Conservation (phyloP, 2,888 invertebrate genomes). For the Tetanocera ferruginea region DNA sequence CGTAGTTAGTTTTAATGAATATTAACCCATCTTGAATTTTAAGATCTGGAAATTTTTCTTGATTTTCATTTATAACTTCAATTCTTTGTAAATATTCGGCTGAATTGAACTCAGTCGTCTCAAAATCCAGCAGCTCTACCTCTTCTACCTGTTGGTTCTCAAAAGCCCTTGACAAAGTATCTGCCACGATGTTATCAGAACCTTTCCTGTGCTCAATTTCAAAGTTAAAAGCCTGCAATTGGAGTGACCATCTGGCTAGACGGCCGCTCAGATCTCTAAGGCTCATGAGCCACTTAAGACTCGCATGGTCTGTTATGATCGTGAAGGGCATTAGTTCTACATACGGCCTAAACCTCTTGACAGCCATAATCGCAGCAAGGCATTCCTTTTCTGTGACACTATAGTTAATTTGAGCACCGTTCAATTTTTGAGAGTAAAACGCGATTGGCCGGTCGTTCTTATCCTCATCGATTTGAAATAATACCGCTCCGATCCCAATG, state of each 20-base stretch:
- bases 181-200: slow-evolving; percentile 47
- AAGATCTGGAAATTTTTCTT: slow-evolving; percentile 32
- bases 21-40: slow-evolving; percentile 11
- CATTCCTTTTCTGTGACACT: slow-evolving; percentile 17
- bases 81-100: slow-evolving; percentile 32
- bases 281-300: slow-evolving; percentile 28
- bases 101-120: slow-evolving; percentile 19
- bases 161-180: slow-evolving; percentile 39
- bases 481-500: slow-evolving; percentile 18
- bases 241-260: slow-evolving; percentile 51
- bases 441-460: slow-evolving; percentile 23
- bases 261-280: slow-evolving; percentile 50
- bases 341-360: slow-evolving; percentile 31
- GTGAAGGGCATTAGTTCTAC: slow-evolving; percentile 39
- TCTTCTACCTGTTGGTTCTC: background rate
- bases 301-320: slow-evolving; percentile 51
- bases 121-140: slow-evolving; percentile 13
- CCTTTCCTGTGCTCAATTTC: slow-evolving; percentile 53
- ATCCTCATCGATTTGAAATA: background rate
- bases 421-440: slow-evolving; percentile 20
- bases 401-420: background rate
- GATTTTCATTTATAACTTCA: slow-evolving; percentile 13
- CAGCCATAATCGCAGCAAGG: background rate
- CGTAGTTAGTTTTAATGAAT: background rate
- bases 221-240: slow-evolving; percentile 47